phyloP scores from a whole-genome alignment of 2,113 vertebrate species.

The Alligator sinensis region DNA sequence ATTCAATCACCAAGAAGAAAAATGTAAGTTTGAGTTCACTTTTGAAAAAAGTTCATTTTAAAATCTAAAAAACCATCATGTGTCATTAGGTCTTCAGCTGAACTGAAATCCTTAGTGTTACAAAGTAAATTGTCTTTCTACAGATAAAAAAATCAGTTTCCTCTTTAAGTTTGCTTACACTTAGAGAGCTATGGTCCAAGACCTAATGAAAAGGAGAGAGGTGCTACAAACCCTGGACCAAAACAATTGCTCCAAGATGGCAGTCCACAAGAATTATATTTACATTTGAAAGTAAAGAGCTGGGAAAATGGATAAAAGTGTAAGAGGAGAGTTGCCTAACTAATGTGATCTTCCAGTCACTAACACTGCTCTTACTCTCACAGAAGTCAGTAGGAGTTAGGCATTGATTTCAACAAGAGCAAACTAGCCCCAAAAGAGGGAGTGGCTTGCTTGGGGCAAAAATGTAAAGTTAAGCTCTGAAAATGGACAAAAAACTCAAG shows the following conservation, averaged over 20 bases:
- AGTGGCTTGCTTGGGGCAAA: slow-evolving; percentile 30
- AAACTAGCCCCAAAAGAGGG: slow-evolving; percentile 19
- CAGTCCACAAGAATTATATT: slow-evolving; percentile 66
- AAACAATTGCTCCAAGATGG: slow-evolving; percentile 67
- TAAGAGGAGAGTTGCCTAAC: background rate
- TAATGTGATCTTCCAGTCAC: slow-evolving; percentile 33
- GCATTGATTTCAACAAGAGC: slow-evolving; percentile 59
- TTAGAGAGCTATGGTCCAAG: background rate
- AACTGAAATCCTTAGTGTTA: slow-evolving; percentile 14
- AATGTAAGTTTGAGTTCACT: slow-evolving; percentile 16
- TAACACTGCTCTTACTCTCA: background rate
- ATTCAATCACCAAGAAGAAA: background rate
- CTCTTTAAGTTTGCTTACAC: slow-evolving; percentile 36
- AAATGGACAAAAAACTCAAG: slow-evolving; percentile 30
- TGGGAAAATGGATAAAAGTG: background rate
- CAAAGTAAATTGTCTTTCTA: slow-evolving; percentile 7
- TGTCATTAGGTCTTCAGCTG: background rate
- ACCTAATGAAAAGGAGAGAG: slow-evolving; percentile 70
- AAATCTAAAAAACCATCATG: background rate
- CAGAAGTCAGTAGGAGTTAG: slow-evolving; percentile 57
- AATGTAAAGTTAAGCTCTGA: slow-evolving; percentile 42
- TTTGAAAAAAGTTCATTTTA: slow-evolving; percentile 13
- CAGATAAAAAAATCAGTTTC: slow-evolving; percentile 11
- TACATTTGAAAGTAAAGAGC: slow-evolving; percentile 30
- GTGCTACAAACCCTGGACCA: slow-evolving; percentile 67